A percentile compares a stretch with the other conserved stretches of the same genome.
phyloP scores from a whole-genome alignment of 37 sponge, comb jelly and placozoan species.

The Mnemiopsis leidyi region DNA sequence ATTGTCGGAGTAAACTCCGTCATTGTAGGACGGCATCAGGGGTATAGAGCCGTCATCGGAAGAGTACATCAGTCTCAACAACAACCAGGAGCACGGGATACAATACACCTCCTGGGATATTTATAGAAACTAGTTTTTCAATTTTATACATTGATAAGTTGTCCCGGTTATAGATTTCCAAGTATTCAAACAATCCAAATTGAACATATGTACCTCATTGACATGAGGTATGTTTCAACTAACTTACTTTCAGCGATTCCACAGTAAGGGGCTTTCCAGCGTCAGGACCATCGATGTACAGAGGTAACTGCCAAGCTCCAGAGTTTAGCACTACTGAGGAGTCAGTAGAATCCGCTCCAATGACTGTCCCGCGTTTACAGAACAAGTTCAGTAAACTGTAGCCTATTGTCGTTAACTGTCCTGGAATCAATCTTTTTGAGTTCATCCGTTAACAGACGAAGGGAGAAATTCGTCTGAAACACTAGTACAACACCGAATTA shows the following conservation, averaged over 20 bases:
- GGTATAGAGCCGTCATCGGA: conserved; percentile 23
- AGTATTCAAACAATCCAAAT: no score
- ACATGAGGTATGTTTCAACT: not conserved
- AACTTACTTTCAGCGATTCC: not conserved
- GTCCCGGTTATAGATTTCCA: no score
- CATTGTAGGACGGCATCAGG: conserved; percentile 17
- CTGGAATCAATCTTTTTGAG: not conserved
- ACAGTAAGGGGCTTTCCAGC: not conserved
- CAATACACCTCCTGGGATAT: conserved; percentile 1
- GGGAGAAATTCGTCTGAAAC: no score
- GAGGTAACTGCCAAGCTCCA: conserved; percentile 13
- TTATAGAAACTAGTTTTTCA: no score
- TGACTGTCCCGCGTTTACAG: not conserved
- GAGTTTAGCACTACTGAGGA: not conserved
- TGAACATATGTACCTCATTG: no score
- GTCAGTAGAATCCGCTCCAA: not conserved
- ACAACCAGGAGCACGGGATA: conserved; percentile 23
- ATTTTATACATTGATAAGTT: no score
- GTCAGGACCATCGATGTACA: conserved; percentile 25
- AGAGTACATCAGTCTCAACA: not conserved
- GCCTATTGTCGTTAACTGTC: not conserved
- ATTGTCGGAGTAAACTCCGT: conserved; percentile 31
- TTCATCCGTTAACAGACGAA: no score
- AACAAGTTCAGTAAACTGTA: conserved; percentile 37
- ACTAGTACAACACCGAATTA: no score